A percentile compares a stretch with the other conserved stretches of the same genome.
These are phyloP conservation scores for Catostomus latipinnis DNA, from an alignment of 2,797 vertebrate genomes.

Conservation along the genomic window DNA sequence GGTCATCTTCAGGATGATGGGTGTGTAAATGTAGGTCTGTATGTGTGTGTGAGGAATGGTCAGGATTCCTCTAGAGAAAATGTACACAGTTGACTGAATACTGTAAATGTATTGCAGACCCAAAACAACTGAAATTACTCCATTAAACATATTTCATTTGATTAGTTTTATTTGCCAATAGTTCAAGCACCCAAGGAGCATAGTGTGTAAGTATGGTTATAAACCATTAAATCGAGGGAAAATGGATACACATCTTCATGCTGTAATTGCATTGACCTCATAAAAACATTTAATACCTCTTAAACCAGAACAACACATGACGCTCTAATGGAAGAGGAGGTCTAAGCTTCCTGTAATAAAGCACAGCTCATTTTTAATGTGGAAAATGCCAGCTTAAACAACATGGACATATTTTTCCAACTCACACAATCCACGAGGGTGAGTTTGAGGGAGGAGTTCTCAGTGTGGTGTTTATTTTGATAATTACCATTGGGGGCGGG, in stretches of 20 bases:
- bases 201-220: not conserved
- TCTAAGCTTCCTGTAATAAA: slow-evolving; percentile 31
- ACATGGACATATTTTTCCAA: slow-evolving; percentile 13
- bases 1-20: slow-evolving; percentile 15
- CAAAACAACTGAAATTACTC: slow-evolving; percentile 9
- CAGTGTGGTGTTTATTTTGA: slow-evolving; percentile 75
- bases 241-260: slow-evolving; percentile 9
- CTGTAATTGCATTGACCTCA: slow-evolving; percentile 41
- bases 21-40: not conserved
- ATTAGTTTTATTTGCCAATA: not conserved
- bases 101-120: not conserved
- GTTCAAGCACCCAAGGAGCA: not conserved
- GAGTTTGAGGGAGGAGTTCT: slow-evolving; percentile 55
- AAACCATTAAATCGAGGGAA: slow-evolving; percentile 1
- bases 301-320: not conserved
- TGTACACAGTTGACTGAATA: not conserved
- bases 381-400: slow-evolving; percentile 26
- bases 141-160: not conserved
- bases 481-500: slow-evolving; percentile 65
- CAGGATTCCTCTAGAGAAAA: not conserved
- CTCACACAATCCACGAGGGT: not conserved
- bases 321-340: not conserved
- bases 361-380: slow-evolving; percentile 15
- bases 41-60: not conserved
- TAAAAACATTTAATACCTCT: slow-evolving; percentile 26